Base-by-base conservation (phyloP, 2,797 vertebrate species). In the Chelonia mydas region DNA sequence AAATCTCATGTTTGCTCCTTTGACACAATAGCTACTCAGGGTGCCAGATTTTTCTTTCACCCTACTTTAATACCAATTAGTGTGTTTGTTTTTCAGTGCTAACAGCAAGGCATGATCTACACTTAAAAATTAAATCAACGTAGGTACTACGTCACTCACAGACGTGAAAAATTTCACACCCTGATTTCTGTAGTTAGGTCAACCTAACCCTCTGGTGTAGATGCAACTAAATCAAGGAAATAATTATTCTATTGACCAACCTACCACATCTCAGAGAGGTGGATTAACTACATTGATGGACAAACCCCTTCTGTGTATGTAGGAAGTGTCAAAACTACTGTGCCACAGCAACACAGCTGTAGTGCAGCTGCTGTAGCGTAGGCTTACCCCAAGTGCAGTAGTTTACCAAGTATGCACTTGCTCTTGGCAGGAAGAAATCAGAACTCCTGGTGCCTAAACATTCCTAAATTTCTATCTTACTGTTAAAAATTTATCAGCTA, bases 341-440 rank as follows among this genome's bases (percentile, higher is more conserved):
- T 23, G 17, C 31, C 16, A 33, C 59, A 61, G 31, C 31, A 61
- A 61, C 31, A 33, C 59, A 17, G 59, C 31, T 33, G 59, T 7
- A 61, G 31, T 33, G 31, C 6, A 2, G 31, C 61, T 65, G 65
- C n/a, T 19, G 19, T 37, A 41, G n/a, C 19, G 5, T 25, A 72
- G 17, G 68, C 17, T 41, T 72, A 25, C 21, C 9, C 9, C 68
- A 41, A 94, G 59, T 28, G 84, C 86, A 92, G 45, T 19, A 80
- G 61, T 84, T 53, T 88, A 94, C 86, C 45, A 65, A 94, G 61
- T 1, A 27, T 0, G 1, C 12, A 79, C 72, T 86, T 94, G 82
- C 88, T 82, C 53, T 5, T 89, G 93, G 86, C 49, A 94, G 37
- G 89, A 87, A 54, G 33, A 90, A 89, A 86, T 51, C 86, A 78